phyloP scores from a whole-genome alignment of 1,140 invertebrate species.

The Ostrea denselamellosa region DNA sequence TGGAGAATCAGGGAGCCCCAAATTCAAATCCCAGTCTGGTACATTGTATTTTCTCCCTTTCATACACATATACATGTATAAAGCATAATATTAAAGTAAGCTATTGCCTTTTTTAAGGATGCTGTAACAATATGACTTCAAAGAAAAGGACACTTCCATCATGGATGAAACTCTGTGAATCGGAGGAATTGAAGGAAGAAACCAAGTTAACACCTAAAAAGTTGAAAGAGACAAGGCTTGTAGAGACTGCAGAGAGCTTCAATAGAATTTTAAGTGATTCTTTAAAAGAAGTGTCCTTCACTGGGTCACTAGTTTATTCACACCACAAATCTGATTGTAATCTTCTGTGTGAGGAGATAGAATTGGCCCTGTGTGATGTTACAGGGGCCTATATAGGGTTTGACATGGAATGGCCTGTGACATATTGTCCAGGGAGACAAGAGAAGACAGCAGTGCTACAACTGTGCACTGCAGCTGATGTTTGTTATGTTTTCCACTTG shows the following conservation, averaged over 20 bases:
- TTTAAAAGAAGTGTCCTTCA: slow-evolving; percentile 58
- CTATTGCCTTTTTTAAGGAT: neutral
- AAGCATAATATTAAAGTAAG: neutral
- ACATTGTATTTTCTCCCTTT: no score
- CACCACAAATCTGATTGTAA: slow-evolving; percentile 61
- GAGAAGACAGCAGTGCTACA: slow-evolving; percentile 62
- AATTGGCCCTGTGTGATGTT: slow-evolving; percentile 34
- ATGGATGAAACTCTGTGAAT: slow-evolving; percentile 50
- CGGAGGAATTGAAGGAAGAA: slow-evolving; percentile 27
- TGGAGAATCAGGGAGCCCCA: no score
- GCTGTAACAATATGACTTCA: slow-evolving; percentile 6
- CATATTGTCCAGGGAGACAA: slow-evolving; percentile 60
- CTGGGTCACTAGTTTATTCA: slow-evolving; percentile 59
- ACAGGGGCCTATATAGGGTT: slow-evolving; percentile 56
- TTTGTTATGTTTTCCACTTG: slow-evolving; percentile 64
- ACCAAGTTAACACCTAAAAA: slow-evolving; percentile 6
- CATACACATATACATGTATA: no score
- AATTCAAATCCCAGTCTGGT: no score
- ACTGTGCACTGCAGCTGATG: slow-evolving; percentile 50
- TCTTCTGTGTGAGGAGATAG: slow-evolving; percentile 63
- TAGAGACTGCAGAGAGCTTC: slow-evolving; percentile 37
- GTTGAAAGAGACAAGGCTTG: slow-evolving; percentile 42
- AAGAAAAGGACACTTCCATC: slow-evolving; percentile 50
- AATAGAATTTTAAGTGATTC: slow-evolving; percentile 47
- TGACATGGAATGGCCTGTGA: slow-evolving; percentile 66